These are phyloP conservation scores for Drosophila flavopinicola DNA, from an alignment of 2,888 invertebrate genomes.

Conservation along the genomic window DNA sequence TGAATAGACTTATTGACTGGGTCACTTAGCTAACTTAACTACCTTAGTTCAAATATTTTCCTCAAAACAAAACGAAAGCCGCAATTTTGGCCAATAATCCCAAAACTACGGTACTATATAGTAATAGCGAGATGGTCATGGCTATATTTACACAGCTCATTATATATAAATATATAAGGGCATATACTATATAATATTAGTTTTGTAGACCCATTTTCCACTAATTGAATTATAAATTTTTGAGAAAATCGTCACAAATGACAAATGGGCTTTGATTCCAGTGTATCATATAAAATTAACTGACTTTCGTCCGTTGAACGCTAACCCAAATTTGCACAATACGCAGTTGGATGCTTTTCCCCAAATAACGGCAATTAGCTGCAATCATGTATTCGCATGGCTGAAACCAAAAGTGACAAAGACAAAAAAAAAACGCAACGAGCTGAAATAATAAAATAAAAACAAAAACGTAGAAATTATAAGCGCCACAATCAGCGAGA, in stretches of 20 bases:
- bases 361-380: slow-evolving; percentile 16
- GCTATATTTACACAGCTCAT: too few relatives aligned
- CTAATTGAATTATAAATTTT: background rate
- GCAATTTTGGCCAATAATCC: too few relatives aligned
- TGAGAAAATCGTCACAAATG: background rate
- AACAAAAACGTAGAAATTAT: slow-evolving; percentile 22
- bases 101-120: too few relatives aligned
- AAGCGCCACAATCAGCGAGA: slow-evolving; percentile 59
- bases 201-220: background rate
- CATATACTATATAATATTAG: background rate
- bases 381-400: slow-evolving; percentile 3
- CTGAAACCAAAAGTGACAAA: slow-evolving; percentile 18
- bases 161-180: background rate
- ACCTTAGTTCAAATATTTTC: too few relatives aligned
- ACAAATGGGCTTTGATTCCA: background rate
- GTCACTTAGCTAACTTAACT: too few relatives aligned
- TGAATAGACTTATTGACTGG: too few relatives aligned
- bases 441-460: slow-evolving; percentile 21
- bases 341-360: background rate
- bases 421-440: background rate
- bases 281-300: background rate
- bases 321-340: slow-evolving; percentile 3
- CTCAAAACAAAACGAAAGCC: too few relatives aligned
- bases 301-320: background rate
- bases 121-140: too few relatives aligned